phyloP scores from a whole-genome alignment of 2,888 invertebrate species.

The Protula sp. region DNA sequence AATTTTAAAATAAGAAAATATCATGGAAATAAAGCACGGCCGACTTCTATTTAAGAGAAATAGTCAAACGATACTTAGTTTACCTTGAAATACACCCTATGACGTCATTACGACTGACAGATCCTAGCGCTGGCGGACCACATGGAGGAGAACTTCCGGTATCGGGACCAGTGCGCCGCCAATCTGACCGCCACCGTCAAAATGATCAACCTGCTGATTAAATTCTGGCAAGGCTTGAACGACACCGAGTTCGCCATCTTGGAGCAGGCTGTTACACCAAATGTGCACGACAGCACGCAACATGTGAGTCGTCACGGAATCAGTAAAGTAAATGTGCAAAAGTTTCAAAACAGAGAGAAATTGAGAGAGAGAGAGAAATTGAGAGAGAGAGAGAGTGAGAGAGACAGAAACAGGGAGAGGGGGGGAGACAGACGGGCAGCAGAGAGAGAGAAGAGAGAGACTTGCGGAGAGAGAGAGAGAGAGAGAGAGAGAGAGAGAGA shows the following conservation, averaged over 20 bases:
- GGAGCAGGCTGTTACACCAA: slow-evolving; percentile 50
- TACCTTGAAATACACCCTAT: too few species aligned
- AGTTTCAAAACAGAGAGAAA: too few species aligned
- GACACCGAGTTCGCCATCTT: slow-evolving; percentile 50
- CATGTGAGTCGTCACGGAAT: too few species aligned
- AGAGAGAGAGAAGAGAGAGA: neutral
- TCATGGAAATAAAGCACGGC: too few species aligned
- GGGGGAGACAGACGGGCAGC: neutral
- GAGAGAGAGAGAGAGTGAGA: too few species aligned
- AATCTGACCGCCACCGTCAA: slow-evolving; percentile 52
- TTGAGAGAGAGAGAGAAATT: too few species aligned
- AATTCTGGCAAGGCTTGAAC: slow-evolving; percentile 48
- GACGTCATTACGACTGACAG: too few species aligned
- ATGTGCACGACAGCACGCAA: slow-evolving; percentile 47
- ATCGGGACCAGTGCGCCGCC: slow-evolving; percentile 46
- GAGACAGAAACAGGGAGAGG: too few species aligned
- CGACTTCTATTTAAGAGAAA: too few species aligned
- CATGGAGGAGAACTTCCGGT: slow-evolving; percentile 44
- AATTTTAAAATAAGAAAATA: too few species aligned
- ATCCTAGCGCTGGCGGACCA: slow-evolving; percentile 45
- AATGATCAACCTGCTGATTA: slow-evolving; percentile 51
- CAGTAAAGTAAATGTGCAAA: too few species aligned
- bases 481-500: neutral
- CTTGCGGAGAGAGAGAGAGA: neutral
- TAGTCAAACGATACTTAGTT: too few species aligned